Conservation (phyloP, 2,113 vertebrate genomes). For the Saimiri boliviensis region DNA sequence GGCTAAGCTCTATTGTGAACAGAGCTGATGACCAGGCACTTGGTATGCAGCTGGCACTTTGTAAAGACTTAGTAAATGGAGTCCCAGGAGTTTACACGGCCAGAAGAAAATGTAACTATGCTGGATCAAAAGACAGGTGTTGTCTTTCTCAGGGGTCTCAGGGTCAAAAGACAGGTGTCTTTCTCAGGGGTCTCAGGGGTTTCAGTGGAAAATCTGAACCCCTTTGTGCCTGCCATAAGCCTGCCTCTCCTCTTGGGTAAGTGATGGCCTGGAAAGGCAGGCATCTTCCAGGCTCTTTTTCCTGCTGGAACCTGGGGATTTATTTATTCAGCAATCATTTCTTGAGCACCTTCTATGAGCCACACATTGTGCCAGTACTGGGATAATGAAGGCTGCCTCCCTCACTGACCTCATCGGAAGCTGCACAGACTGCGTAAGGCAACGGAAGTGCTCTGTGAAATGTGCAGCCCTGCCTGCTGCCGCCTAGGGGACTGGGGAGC, state of each 20-base stretch:
- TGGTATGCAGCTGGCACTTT: neutral
- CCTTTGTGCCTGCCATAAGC: neutral
- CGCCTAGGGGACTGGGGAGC: accelerated
- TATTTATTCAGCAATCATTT: neutral
- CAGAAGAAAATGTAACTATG: neutral
- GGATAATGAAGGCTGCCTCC: neutral
- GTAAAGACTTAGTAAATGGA: neutral
- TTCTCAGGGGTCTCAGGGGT: too few species aligned
- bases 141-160: too few species aligned
- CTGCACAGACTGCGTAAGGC: too few species aligned
- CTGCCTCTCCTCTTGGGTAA: neutral
- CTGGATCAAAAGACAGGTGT: neutral
- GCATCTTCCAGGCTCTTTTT: neutral
- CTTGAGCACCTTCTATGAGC: neutral
- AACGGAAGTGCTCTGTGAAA: neutral
- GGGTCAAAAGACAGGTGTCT: neutral
- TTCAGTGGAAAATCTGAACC: neutral
- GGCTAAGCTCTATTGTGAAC: neutral
- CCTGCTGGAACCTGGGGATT: neutral
- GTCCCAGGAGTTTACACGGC: neutral
- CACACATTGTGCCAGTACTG: neutral
- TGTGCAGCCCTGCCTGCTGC: accelerated
- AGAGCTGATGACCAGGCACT: neutral
- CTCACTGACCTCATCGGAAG: neutral
- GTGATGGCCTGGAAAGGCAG: neutral